Evolutionary conservation across 2,797 vertebrate genomes (phyloP).

Genomic region (Pteronotus mesoamericanus): DNA sequence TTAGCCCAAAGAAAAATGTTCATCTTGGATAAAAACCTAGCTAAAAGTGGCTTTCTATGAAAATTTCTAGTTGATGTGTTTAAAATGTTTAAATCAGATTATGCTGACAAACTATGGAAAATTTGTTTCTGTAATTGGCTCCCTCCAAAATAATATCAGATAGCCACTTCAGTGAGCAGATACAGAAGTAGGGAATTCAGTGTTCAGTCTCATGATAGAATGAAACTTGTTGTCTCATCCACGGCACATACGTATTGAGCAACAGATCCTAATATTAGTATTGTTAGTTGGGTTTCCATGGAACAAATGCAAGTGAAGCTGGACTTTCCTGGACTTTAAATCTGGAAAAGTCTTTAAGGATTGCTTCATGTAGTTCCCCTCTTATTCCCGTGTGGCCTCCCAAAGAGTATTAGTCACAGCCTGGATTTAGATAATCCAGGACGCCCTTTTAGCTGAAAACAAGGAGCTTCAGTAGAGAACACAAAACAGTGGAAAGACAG

Average conservation of each 20-base stretch:
- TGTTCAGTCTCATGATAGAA: background rate
- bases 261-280: background rate
- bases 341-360: slow-evolving; percentile 1
- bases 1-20: background rate
- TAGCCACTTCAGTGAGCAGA: background rate
- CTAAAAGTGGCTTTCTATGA: background rate
- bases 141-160: background rate
- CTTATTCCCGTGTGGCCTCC: background rate
- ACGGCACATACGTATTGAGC: background rate
- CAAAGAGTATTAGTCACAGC: background rate
- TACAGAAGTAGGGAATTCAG: background rate
- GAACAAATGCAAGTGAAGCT: background rate
- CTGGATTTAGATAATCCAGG: background rate
- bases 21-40: background rate
- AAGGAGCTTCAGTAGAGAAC: background rate
- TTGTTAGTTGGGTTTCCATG: background rate
- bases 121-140: background rate
- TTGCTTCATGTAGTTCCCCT: background rate
- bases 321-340: background rate
- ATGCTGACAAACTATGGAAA: background rate
- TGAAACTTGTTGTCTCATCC: background rate
- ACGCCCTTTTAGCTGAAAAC: background rate
- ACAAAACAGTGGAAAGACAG: background rate
- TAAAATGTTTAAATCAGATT: background rate
- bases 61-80: background rate